Evolutionary conservation across 2,888 invertebrate species (phyloP), one percentile per base, ranked within the genome.

Genomic region (Apamea sordens): DNA sequence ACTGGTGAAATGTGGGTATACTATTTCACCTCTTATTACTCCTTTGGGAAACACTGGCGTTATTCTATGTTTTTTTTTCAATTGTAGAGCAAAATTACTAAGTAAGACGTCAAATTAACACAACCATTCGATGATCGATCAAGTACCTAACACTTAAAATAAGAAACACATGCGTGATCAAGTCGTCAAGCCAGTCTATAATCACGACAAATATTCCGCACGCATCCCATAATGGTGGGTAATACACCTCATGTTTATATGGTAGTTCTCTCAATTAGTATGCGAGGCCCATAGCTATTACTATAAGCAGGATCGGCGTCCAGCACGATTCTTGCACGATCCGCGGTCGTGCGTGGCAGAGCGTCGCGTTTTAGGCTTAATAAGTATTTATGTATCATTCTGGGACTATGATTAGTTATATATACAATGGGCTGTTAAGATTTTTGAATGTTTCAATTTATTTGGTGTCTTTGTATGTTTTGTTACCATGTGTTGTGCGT

Each of bases 211-310:
- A 73, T 83, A 85, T 85, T 73, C 82, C 41, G 56, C 81, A 77
- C 76, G 85, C 83, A 77, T 85, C 77, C 73, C 77, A 80, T 83
- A 80, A 85, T 83, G 59, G 80, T 71, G 61, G 74, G 63, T 81
- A 86, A 86, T 85, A 85, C 75, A 81, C 64, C 82, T 79, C 73
- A 73, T 84, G 84, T 81, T 86, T 79, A 83, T 83, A 81, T 82
- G 83, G 82, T 82, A 84, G 84, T 86, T 68, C 41, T 73, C 41
- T 72, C 78, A 81, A 87, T 88, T 88, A 79, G 80, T 83, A 86
- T 88, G 88, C 88, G 53, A 28, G 67, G 73, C 73, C 64, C 81
- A 76, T 85, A 83, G 72, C 77, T 79, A 76, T 86, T 73, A 73
- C 73, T 73, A 61, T 73, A 79, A 76, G 74, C 53, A 64, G 76